These are phyloP conservation scores for Hemichromis elongatus DNA, from an alignment of 2,113 vertebrate genomes.

Conservation along the genomic window DNA sequence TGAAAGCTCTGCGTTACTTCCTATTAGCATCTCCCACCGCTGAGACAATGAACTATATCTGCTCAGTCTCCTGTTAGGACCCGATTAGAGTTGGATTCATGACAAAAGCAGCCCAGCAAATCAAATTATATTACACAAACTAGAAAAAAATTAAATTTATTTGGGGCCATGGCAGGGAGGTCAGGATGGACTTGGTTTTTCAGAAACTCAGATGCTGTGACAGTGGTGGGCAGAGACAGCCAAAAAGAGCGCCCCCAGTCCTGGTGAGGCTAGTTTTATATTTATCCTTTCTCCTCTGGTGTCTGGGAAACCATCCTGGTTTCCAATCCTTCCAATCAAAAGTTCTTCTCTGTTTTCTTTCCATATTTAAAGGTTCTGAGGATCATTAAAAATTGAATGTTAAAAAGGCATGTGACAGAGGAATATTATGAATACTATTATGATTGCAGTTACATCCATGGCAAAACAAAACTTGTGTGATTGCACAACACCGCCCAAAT, in stretches of 20 bases:
- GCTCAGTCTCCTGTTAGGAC: background rate
- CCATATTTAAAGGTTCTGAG: background rate
- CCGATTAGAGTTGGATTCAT: background rate
- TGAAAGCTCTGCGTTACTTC: no score
- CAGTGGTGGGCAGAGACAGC: rapidly evolving
- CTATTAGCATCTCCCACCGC: no score
- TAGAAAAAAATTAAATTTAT: background rate
- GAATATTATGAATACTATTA: background rate
- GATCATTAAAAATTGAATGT: background rate
- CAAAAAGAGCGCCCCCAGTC: background rate
- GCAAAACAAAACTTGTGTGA: background rate
- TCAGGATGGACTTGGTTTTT: background rate
- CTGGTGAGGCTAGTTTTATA: background rate
- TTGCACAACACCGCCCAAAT: background rate
- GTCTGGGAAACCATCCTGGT: background rate
- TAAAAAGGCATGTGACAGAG: background rate
- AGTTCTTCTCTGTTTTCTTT: background rate
- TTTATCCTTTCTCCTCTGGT: background rate
- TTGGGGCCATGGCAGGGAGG: rapidly evolving
- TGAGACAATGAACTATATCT: no score
- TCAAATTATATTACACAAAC: background rate
- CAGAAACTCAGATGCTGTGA: background rate
- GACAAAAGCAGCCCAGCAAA: background rate
- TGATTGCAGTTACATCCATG: background rate
- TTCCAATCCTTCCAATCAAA: background rate